phyloP scores from a whole-genome alignment of 2,888 invertebrate genomes.

The Latrodectus elegans region DNA sequence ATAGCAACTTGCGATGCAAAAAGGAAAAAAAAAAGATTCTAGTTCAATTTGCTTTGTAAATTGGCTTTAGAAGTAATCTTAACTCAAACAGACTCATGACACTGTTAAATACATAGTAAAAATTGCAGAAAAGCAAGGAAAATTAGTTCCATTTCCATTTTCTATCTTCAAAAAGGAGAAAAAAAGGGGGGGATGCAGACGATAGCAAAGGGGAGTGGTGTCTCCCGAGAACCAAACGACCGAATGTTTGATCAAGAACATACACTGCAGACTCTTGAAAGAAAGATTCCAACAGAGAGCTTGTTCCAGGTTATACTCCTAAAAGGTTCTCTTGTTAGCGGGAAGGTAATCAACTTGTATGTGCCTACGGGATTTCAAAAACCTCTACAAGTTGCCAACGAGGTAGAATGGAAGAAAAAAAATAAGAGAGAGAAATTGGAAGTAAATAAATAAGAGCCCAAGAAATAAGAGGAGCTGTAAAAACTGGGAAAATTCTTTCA shows the following conservation, averaged over 20 bases:
- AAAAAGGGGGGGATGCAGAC: no score
- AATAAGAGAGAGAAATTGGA: conserved; percentile 21
- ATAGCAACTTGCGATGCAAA: no score
- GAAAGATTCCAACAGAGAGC: conserved; percentile 24
- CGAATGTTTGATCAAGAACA: conserved; percentile 46
- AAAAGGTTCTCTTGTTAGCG: conserved; percentile 58
- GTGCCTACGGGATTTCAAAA: conserved; percentile 58
- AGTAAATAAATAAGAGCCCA: conserved; percentile 50
- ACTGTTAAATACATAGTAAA: no score
- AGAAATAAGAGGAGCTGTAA: conserved; percentile 48
- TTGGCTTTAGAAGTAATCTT: neutral
- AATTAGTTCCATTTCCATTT: conserved; percentile 48
- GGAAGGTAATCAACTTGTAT: conserved; percentile 54
- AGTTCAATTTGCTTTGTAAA: no score
- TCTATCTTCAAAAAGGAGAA: neutral
- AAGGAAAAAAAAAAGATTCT: no score
- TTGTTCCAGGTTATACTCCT: conserved; percentile 44
- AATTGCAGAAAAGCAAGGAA: conserved; percentile 13
- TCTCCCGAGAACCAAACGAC: conserved; percentile 31
- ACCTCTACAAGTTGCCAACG: conserved; percentile 55
- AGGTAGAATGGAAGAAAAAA: neutral
- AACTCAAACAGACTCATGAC: neutral
- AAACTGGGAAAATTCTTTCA: conserved; percentile 22
- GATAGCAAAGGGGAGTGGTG: conserved; percentile 13
- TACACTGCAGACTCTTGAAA: conserved; percentile 15